Base-by-base conservation (phyloP, 2,113 vertebrate species). In the Zeus faber region DNA sequence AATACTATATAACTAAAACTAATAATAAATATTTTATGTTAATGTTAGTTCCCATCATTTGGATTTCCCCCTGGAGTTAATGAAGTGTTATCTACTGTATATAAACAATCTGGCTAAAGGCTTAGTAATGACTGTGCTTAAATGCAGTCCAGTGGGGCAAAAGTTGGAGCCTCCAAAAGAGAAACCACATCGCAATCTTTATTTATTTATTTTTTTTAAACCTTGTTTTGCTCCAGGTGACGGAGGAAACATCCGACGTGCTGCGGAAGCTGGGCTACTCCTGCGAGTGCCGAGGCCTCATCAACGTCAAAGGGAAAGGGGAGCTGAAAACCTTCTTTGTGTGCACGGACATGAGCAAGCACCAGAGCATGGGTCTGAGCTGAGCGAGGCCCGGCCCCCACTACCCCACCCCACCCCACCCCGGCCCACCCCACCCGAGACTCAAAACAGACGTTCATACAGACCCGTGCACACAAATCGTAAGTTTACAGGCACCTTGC, bases 301-400 rank as follows among this genome's bases (percentile, higher is more conserved):
- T 99, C 63, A 93, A 91, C 0, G 95, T 99, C 51, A 99, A 99
- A 82, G 97, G 97, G 57, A 99, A 99, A 79, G 97, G 97, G 4
- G 95, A 98, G 58, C 85, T 99, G 52, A 90, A 87, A 81, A 99
- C 97, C 59, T 99, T 95, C 79, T 99, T 98, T 67, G 91, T 99
- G 68, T 97, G 94, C 58, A 95, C 95, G 0, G 97, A 99, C 71
- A 92, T 90, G 48, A 91, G 91, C 88, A 99, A 98, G 90, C 93
- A 90, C 62, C 96, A 94, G 75, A 91, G 91, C 0, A 78, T 91
- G 77, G 92, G 92, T 17, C 87, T 91, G 73, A 96, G 94, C 86
- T 94, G 91, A 95, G 79, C n/a, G n/a, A 54, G 24, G 59, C 33
- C 45, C 2, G 31, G 29, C 44, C 5, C 11, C 24, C 37, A 18